Evolutionary conservation across 2,888 invertebrate species (phyloP).

Genomic region (Mythimna impura): DNA sequence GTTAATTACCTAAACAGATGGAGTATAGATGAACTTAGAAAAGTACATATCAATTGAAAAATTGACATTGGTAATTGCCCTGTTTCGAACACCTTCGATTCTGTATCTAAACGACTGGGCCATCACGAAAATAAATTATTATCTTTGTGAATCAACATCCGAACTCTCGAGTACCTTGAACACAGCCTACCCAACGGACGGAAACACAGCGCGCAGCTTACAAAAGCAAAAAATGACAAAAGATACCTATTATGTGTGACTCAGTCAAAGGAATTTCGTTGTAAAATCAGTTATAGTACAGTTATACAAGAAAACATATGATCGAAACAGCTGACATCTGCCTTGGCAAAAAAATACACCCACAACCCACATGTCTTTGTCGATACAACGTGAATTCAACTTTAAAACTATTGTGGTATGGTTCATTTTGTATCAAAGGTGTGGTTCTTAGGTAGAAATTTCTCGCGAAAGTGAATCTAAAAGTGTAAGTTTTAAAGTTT

Average conservation of each 20-base stretch:
- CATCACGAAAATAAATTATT: no score
- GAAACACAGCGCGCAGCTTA: slow-evolving; percentile 30
- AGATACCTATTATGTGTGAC: slow-evolving; percentile 41
- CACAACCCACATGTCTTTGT: slow-evolving; percentile 55
- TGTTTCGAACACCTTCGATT: no score
- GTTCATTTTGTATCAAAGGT: neutral
- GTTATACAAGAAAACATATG: slow-evolving; percentile 81
- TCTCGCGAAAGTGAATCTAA: slow-evolving; percentile 42
- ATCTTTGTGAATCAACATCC: neutral
- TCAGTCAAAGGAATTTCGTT: slow-evolving; percentile 72
- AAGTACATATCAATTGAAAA: no score
- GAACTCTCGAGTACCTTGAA: slow-evolving; percentile 18
- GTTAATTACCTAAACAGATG: no score
- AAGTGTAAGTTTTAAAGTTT: slow-evolving; percentile 39
- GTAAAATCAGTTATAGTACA: slow-evolving; percentile 83
- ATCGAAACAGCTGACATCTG: slow-evolving; percentile 85
- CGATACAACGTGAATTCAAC: slow-evolving; percentile 1
- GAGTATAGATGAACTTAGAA: no score
- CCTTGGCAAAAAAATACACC: slow-evolving; percentile 69
- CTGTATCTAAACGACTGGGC: no score
- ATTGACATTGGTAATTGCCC: no score
- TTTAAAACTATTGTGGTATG: fast-evolving
- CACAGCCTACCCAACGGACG: slow-evolving; percentile 44
- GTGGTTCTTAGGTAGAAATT: neutral
- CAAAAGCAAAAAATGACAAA: slow-evolving; percentile 44